These are phyloP conservation scores for Enteromius argenteus DNA, from an alignment of 2,797 vertebrate species.

Conservation along the genomic window DNA sequence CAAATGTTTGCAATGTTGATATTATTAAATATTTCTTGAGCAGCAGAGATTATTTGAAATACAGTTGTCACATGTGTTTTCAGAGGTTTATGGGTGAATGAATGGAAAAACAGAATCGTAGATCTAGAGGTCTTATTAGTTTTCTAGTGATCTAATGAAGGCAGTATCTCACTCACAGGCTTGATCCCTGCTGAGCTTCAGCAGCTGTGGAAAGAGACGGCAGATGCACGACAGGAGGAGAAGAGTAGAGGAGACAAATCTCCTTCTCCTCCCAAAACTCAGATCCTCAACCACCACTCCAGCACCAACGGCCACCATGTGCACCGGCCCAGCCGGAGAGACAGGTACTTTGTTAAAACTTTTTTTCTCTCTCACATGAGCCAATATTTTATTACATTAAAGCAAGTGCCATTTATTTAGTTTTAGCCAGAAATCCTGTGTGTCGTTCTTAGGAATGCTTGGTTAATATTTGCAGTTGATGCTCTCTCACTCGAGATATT, in stretches of 20 bases:
- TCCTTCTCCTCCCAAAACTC: slow-evolving; percentile 80
- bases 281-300: slow-evolving; percentile 84
- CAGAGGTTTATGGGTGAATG: neutral
- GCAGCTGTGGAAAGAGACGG: slow-evolving; percentile 89
- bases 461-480: neutral
- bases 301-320: slow-evolving; percentile 87
- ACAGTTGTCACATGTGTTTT: neutral
- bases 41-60: neutral
- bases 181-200: slow-evolving; percentile 88
- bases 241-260: slow-evolving; percentile 73
- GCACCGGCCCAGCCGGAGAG: slow-evolving; percentile 68
- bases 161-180: slow-evolving; percentile 83
- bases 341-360: slow-evolving; percentile 68
- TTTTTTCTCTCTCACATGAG: neutral
- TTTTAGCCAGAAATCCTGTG: neutral
- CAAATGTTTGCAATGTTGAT: neutral
- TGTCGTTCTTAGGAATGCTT: neutral
- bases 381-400: neutral
- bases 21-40: neutral
- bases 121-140: neutral
- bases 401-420: neutral
- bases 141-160: slow-evolving; percentile 1
- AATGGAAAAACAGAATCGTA: neutral
- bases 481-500: neutral
- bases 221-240: slow-evolving; percentile 80